Base-by-base conservation (phyloP, 2,888 invertebrate species). In the Caenorhabditis sp. region DNA sequence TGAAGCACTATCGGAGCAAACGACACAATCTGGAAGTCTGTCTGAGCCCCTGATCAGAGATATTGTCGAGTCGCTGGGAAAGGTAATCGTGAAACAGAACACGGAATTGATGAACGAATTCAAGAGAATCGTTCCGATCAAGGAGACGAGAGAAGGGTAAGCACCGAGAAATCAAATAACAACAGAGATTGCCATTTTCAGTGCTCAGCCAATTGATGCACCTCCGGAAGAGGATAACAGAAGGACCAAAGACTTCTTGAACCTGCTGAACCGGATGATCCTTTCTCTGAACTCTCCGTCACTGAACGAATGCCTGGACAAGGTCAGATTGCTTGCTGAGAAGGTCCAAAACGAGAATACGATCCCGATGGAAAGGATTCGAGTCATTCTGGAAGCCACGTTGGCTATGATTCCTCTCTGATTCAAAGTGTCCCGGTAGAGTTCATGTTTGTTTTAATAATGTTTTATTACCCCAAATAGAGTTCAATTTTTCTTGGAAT, bases 341-440 rank as follows among this genome's bases (percentile, higher is more conserved):
- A 22, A 62, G 6, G 3, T 20, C 2, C 11, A 2, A n/a, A 18
- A 56, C 15, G n/a, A 56, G 18, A 15, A 62, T 9, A 4, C 32
- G 40, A 40, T 62, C 6, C 62, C 71, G 26, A 62, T 71, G 15
- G 32, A 44, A 6, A 62, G 61, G 9, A 44, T 71, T 20, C 28
- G 50, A 44, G n/a, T 71, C 53, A 71, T 71, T 26, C 53, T 71
- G 32, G 70, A 71, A 20, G 70, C 70, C 9, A 61, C 61, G 1
- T 13, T 71, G 13, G 70, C 70, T 13, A 71, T 71, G 70, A 62
- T 71, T 53, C 61, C 61, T 6, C 24, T 26, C 35, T 71, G 24
- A 37, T 4, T 44, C 28, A 18, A 50, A n/a, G n/a, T n/a, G n/a
- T n/a, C 11, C 11, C 40, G 2, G 3, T 40, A 9, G 40, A 11